Evolutionary conservation across 2,888 invertebrate genomes (phyloP), one percentile per base, ranked within the genome.

Genomic region (Mellilla xanthometata): DNA sequence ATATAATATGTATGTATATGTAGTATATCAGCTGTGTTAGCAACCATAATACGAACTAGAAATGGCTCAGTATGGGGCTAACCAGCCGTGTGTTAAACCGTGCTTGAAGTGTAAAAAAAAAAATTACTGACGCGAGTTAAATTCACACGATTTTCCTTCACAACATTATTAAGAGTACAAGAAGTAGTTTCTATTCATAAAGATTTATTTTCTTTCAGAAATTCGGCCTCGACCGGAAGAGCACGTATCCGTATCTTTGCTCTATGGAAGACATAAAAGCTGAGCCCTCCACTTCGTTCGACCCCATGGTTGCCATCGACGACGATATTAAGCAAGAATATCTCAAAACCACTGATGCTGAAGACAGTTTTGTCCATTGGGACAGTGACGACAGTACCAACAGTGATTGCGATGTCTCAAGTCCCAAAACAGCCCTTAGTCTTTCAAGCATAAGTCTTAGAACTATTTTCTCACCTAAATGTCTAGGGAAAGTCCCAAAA

Each of bases 221-320:
- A 8, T 83, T 62, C 39, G 87, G 85, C 0, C 40, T 82, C 0
- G 85, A 82, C 58, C 54, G 46, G 1, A 65, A 48, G 10, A 69
- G 65, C 23, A 30, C 55, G 0, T 87, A 87, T 29, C 87, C 88
- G 0, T 87, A 82, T 56, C 48, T 48, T 12, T 65, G 3, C 39
- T 61, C 0, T 31, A 56, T 58, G 0, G 55, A 58, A 0, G 41
- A 47, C 0, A 22, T 81, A 19, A 82, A 78, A 48, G 46, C 50
- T 0, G 72, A 79, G n/a, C 66, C 69, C 0, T 35, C 54, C 0
- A 36, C 52, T 0, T 54, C 54, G 0, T 43, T 52, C 2, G 63
- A 76, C 38, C 65, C 68, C 1, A 84, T 81, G 83, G 83, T 81
- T 0, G 53, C 62, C 3, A 80, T 84, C 1, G 56, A 66, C 0